Evolutionary conservation across 2,888 invertebrate species (phyloP).

Genomic region (Rhagophthalmus giganteus): DNA sequence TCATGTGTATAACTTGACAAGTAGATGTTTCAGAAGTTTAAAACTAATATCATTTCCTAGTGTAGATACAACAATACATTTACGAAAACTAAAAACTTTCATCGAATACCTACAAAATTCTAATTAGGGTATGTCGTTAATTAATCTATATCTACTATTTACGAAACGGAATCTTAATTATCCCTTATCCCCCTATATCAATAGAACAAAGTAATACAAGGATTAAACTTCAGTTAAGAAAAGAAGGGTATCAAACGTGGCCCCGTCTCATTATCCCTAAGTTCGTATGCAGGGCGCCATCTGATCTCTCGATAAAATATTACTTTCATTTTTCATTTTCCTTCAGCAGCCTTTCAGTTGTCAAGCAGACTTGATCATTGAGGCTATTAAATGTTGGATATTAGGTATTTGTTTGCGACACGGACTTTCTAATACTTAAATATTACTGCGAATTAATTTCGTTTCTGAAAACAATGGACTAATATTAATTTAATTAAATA

Average conservation of each 20-base stretch:
- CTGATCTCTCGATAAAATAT: constrained; percentile 59
- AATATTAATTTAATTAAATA: no score
- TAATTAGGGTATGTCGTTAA: no score
- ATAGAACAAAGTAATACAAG: constrained; percentile 22
- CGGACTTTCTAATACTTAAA: constrained; percentile 12
- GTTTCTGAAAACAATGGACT: no score
- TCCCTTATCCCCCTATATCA: constrained; percentile 15
- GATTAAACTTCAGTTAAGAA: constrained; percentile 23
- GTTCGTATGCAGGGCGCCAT: constrained; percentile 58
- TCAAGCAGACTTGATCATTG: constrained; percentile 54
- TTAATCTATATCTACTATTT: background rate
- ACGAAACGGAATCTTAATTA: constrained; percentile 12
- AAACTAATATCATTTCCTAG: constrained; percentile 24
- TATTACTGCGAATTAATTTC: no score
- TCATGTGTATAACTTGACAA: constrained; percentile 35
- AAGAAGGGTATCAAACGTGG: constrained; percentile 51
- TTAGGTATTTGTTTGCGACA: constrained; percentile 17
- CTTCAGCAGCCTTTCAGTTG: constrained; percentile 55
- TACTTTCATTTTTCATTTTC: constrained; percentile 57
- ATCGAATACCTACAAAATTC: no score
- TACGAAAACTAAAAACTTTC: no score
- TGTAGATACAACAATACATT: no score
- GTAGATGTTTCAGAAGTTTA: constrained; percentile 38
- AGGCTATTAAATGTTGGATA: constrained; percentile 28
- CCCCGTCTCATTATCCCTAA: constrained; percentile 56